Evolutionary conservation across 2,888 invertebrate species (phyloP), one percentile per base, ranked within the genome.

Genomic region (Dastarcus helophoroides): DNA sequence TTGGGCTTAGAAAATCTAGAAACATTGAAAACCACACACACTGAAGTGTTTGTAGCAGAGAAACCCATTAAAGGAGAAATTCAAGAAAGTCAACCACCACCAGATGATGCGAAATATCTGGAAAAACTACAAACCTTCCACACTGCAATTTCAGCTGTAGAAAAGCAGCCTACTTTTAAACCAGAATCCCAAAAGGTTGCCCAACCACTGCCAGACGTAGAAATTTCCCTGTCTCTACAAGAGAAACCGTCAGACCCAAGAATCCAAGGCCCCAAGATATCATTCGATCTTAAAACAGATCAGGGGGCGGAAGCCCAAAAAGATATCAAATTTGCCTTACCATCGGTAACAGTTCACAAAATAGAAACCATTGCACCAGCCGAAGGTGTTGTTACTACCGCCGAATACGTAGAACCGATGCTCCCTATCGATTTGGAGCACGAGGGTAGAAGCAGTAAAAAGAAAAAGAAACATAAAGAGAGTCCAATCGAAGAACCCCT

Each of bases 381-480:
- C 3, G n/a, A n/a, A n/a, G n/a, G n/a, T n/a, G n/a, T n/a, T n/a
- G n/a, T n/a, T n/a, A n/a, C n/a, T n/a, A n/a, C n/a, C n/a, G n/a
- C n/a, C n/a, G n/a, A n/a, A n/a, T n/a, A n/a, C n/a, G n/a, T n/a
- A n/a, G n/a, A n/a, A n/a, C n/a, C n/a, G n/a, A n/a, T 56, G 40
- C 46, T 44, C 32, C 51, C 56, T 11, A 60, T 60, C 31, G 64
- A 64, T 16, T 54, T 62, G 9, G 63, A 66, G 41, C 60, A 60
- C 37, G 68, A 68, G 41, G 61, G 62, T 26, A 69, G 72, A 46
- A 63, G 65, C 54, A 71, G 66, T 58, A 73, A 71, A 62, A 74
- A 68, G 65, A 72, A 68, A 64, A 76, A 74, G 65, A 76, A 75
- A 57, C 69, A 64, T 52, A 73, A 71, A 58, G 61, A 61, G 25